Base-by-base conservation (phyloP, 2,113 vertebrate genomes). In the Scomber colias region DNA sequence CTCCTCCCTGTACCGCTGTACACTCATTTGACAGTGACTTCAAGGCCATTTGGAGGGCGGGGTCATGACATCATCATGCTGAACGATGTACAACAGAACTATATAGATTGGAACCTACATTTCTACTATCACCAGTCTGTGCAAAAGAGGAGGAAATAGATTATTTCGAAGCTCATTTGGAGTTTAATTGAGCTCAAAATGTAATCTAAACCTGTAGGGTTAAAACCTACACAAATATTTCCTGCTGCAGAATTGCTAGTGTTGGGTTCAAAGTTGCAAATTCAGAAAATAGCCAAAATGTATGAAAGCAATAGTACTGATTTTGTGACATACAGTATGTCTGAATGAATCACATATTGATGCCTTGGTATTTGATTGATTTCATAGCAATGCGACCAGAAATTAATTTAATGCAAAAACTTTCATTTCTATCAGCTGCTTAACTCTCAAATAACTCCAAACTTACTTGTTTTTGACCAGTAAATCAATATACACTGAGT, bases 1-100 rank as follows among this genome's bases (percentile, higher is more conserved):
- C 80, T 57, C 68, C 40, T 24, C 11, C 30, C 15, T 5, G 31
- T 60, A 12, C 5, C 30, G 21, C 24, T 55, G 15, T 44, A 35
- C 73, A 59, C 40, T 82, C 73, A 53, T 77, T 71, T 74, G 54
- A 60, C 53, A 19, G 27, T 11, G 60, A 54, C 62, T 81, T 81
- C 76, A 83, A 85, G 77, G 79, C 82, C 63, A 77, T 86, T 69
- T 48, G 61, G 71, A 48, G 61, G 86, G 87, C 7, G 76, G 63
- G 73, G 72, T 69, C 61, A 80, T 81, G 75, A 86, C 57, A 65
- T 82, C 68, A 79, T 71, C 50, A 55, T 15, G 27, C 56, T 63
- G 8, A 51, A 27, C 40, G 62, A 50, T 21, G 16, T n/a, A 30
- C n/a, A 56, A 19, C 12, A 64, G 40, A 70, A 19, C 24, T 71